Evolutionary conservation across 1,140 invertebrate genomes (phyloP), one percentile per base, ranked within the genome.

Genomic region (Pachyrhynchus sulphureomaculatus): DNA sequence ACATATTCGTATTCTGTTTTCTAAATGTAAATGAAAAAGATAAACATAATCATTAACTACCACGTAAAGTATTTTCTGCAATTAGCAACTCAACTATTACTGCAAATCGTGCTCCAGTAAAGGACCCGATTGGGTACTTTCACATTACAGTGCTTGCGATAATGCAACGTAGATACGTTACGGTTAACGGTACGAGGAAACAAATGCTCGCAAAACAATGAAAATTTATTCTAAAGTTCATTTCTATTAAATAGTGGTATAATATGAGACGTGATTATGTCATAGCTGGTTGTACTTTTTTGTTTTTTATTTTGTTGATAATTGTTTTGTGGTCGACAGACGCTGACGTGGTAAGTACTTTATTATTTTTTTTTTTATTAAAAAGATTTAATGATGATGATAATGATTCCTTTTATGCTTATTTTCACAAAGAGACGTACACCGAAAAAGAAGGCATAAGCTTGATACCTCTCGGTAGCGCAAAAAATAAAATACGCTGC

Each of bases 191-290:
- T 20, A 37, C 1, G 37, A 37, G 18, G 6, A 49, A 37, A 20
- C 18, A 52, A 21, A 36, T n/a, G 32, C 18, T 15, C 18, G 32
- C 13, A 20, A 32, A 56, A 45, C 26, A 34, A 56, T 51, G 26
- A 36, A 51, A 18, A 44, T 4, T 17, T 24, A 9, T 21, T 44
- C 8, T 44, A 44, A 44, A 21, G 18, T 20, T 44, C 2, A 8
- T 44, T n/a, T 17, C 21, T 21, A 21, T 44, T 20, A 0, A 54
- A 23, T 58, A 48, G 15, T 58, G 33, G 29, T 13, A 42, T 20
- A 65, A 65, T 48, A 48, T 64, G 33, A 59, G 59, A 39, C 54
- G 64, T 0, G 49, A 58, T n/a, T 60, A 63, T 56, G 26, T 66
- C 10, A 57, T 66, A 51, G 55, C 66, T 9, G 29, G 32, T 18